A percentile compares a stretch with the other conserved stretches of the same genome.
Conservation (phyloP, 2,113 vertebrate genomes). For the Poecile atricapillus region DNA sequence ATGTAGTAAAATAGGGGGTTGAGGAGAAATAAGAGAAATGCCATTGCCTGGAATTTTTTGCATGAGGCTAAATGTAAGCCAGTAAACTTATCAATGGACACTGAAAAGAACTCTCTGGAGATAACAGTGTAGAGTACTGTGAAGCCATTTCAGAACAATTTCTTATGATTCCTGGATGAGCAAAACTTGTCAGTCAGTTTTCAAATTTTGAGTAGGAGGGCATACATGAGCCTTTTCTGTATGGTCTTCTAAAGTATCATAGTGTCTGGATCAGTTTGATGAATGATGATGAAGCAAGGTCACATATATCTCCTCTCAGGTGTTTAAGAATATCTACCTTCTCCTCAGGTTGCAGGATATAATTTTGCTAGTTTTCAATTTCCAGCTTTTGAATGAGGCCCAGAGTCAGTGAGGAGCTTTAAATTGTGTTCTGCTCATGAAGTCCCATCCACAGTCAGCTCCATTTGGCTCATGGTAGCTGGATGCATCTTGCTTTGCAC, state of each 20-base stretch:
- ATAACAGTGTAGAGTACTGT: background rate
- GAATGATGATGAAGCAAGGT: background rate
- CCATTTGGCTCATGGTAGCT: background rate
- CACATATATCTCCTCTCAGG: background rate
- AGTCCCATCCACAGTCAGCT: background rate
- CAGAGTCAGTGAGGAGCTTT: background rate
- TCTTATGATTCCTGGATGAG: background rate
- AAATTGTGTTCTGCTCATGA: background rate
- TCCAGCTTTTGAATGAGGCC: background rate
- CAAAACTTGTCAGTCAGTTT: background rate
- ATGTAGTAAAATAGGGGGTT: fast-evolving
- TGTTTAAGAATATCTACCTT: background rate
- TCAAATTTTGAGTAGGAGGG: background rate
- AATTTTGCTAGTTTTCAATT: background rate
- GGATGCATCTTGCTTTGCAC: background rate
- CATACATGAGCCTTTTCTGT: background rate
- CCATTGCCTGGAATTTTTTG: background rate
- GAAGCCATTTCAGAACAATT: background rate
- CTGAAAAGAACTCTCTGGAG: background rate
- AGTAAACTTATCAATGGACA: background rate
- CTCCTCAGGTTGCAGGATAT: background rate
- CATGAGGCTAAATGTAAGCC: background rate
- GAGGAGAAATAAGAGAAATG: background rate
- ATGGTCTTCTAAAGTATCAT: background rate
- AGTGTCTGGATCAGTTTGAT: background rate